A percentile compares a stretch with the other conserved stretches of the same genome.
These are phyloP conservation scores for Pteropus alecto DNA, from an alignment of 2,113 vertebrate species.

Conservation along the genomic window DNA sequence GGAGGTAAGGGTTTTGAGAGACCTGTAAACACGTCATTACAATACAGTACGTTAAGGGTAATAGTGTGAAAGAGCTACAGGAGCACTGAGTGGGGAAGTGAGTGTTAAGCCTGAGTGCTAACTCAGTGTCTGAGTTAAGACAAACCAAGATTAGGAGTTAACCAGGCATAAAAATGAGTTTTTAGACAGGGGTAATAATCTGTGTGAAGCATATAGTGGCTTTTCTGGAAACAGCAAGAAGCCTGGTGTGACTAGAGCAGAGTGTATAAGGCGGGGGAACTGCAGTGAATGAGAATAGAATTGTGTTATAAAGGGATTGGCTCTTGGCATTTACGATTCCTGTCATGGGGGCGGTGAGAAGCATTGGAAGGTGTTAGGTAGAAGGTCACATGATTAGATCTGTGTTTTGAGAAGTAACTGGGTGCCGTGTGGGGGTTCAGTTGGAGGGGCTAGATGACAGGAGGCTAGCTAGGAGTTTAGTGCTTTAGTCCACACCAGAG, in stretches of 20 bases:
- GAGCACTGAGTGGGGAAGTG: too few species aligned
- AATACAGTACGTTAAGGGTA: not conserved
- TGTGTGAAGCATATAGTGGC: not conserved
- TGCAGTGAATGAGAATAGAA: not conserved
- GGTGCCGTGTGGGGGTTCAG: too few species aligned
- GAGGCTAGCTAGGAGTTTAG: not conserved
- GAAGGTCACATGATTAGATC: not conserved
- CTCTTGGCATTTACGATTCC: not conserved
- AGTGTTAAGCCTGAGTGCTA: not conserved
- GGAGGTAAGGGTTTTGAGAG: not conserved
- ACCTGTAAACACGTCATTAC: not conserved
- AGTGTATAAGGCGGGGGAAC: not conserved
- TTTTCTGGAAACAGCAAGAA: not conserved
- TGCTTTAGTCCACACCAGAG: not conserved
- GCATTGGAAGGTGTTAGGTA: not conserved
- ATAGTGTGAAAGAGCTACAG: not conserved
- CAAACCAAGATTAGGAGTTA: not conserved
- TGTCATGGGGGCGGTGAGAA: not conserved
- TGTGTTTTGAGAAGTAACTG: not conserved
- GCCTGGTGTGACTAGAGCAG: not conserved
- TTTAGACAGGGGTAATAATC: not conserved
- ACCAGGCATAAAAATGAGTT: not conserved
- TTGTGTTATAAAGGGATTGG: not conserved
- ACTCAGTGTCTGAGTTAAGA: not conserved
- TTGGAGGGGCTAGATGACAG: not conserved